Percentiles rank a stretch among this genome's conserved stretches.
Evolutionary conservation across 2,113 vertebrate species (phyloP).

Genomic region (Probosciger aterrimus): DNA sequence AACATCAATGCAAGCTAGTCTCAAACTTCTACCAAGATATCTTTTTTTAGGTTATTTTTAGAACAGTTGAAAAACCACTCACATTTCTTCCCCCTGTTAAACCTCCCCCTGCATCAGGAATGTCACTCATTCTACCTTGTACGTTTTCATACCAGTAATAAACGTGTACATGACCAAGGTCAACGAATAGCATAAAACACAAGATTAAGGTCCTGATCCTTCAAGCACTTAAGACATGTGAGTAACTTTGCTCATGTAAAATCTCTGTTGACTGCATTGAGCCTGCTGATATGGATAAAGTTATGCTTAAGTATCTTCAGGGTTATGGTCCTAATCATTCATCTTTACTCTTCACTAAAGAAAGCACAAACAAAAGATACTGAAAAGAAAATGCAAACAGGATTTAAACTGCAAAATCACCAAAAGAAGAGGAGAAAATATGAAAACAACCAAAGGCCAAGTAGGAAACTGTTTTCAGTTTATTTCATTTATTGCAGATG

Average conservation of each 20-base stretch:
- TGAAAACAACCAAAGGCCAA: neutral
- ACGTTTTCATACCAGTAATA: conserved; percentile 44
- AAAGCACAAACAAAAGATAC: neutral
- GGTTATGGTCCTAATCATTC: neutral
- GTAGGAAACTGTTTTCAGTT: neutral
- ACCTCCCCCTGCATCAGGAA: conserved; percentile 41
- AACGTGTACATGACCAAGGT: conserved; percentile 58
- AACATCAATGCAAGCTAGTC: conserved; percentile 56
- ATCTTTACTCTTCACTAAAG: neutral
- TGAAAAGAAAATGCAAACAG: neutral
- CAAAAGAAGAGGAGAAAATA: neutral
- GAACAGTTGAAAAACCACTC: conserved; percentile 11
- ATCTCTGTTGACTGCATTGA: neutral
- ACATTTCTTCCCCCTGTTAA: conserved; percentile 30
- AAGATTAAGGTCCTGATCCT: conserved; percentile 64
- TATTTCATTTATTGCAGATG: conserved; percentile 15
- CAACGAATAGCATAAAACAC: conserved; percentile 54
- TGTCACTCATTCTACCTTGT: conserved; percentile 40
- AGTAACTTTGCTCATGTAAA: conserved; percentile 39
- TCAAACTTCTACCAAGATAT: conserved; percentile 67
- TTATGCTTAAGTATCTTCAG: neutral
- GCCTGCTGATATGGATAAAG: conserved; percentile 16
- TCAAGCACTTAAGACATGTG: conserved; percentile 23
- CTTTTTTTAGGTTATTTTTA: conserved; percentile 49
- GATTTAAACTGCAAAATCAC: neutral